Conservation (phyloP, 2,888 invertebrate genomes). For the Drosophila mimetica region DNA sequence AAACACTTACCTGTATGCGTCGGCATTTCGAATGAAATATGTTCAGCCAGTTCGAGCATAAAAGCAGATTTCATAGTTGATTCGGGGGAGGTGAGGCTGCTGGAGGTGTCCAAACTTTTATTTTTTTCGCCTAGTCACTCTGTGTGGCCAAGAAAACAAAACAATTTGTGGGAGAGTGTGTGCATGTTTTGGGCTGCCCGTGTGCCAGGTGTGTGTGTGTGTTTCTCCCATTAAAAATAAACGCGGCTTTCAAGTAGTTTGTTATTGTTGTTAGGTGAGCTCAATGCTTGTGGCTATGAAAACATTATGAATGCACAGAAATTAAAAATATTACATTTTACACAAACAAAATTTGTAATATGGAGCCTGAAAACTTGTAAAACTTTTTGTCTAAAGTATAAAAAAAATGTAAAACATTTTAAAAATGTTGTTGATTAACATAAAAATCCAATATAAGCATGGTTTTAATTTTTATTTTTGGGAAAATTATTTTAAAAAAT, state of each 20-base stretch:
- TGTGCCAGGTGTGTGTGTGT: conserved; percentile 1
- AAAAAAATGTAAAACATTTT: no score
- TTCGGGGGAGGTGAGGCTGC: neutral
- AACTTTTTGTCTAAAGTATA: no score
- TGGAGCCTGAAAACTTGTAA: neutral
- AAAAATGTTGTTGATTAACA: no score
- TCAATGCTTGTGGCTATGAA: neutral
- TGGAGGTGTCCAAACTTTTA: neutral
- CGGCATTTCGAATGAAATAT: conserved; percentile 28
- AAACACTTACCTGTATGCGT: conserved; percentile 7
- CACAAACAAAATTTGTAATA: no score
- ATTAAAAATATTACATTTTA: neutral
- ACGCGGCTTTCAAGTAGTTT: conserved; percentile 61
- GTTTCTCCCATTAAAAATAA: conserved; percentile 49
- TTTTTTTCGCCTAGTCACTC: conserved; percentile 53
- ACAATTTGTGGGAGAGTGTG: conserved; percentile 40
- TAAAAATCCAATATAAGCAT: no score
- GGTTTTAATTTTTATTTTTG: no score
- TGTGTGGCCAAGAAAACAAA: conserved; percentile 51
- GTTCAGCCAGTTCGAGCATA: conserved; percentile 41
- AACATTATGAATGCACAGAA: conserved; percentile 10
- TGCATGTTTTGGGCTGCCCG: neutral
- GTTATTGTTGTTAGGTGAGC: conserved; percentile 47
- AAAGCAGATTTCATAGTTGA: conserved; percentile 42
- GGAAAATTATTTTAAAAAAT: no score